Evolutionary conservation across 1,140 invertebrate species (phyloP), one percentile per base, ranked within the genome.

Genomic region (Monochamus saltuarius): DNA sequence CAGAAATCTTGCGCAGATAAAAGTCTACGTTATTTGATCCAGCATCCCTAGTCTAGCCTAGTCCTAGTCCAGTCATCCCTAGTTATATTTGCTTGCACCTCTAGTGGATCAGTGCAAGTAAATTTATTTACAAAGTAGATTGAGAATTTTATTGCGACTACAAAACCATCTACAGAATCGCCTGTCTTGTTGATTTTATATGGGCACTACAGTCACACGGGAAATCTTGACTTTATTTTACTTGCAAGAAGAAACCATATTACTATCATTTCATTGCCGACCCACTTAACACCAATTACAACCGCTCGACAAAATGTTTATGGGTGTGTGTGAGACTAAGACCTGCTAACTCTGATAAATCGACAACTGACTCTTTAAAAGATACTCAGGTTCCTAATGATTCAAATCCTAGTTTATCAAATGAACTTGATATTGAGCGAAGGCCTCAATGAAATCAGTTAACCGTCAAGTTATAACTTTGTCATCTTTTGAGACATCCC

Each of bases 91-190:
- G n/a, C n/a, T n/a, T n/a, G n/a, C n/a, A n/a, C n/a, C 22, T 6
- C 22, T 29, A 29, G 22, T 29, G 22, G 35, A 14, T 35, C 4
- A 19, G 50, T 52, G 45, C 50, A 52, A 19, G 22, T 11, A 2
- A 52, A 4, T 7, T 52, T 11, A 52, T 29, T 29, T 6, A 6
- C 22, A 2, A 2, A 29, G 45, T 47, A 13, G 45, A 4, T 52
- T 7, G 35, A 19, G 17, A 4, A 52, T 34, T 52, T 52, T n/a
- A 35, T 52, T 4, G 50, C 45, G 3, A 52, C 50, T 3, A 19
- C 35, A 52, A 52, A 52, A 52, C 36, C 50, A 19, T 52, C 50
- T 52, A 19, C 35, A 52, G 1, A 1, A 43, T 52, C 50, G 22
- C 36, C 50, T 52, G 50, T 52, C 11, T 19, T 52, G 2, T 11